phyloP scores from a whole-genome alignment of 2,888 invertebrate species.

The Folsomia candida region DNA sequence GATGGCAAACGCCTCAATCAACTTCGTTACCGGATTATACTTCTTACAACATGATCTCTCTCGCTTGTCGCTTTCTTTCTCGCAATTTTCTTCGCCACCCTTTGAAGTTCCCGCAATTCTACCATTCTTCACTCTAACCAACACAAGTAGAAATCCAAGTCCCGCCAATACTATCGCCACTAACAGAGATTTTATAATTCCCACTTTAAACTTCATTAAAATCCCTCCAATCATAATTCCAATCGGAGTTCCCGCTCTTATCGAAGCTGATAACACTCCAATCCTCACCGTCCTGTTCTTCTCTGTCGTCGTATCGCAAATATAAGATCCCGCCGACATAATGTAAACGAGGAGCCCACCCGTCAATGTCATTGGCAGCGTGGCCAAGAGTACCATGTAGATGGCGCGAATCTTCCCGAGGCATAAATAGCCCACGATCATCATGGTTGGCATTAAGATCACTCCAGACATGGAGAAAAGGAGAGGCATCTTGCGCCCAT shows the following conservation, averaged over 20 bases:
- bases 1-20: too few relatives aligned
- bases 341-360: slow-evolving; percentile 31
- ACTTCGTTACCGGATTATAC: too few relatives aligned
- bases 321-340: slow-evolving; percentile 48
- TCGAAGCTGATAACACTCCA: slow-evolving; percentile 56
- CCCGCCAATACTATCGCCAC: too few relatives aligned
- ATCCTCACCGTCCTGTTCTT: slow-evolving; percentile 64
- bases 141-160: neutral
- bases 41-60: too few relatives aligned
- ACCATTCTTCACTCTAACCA: slow-evolving; percentile 25
- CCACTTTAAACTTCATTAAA: too few relatives aligned
- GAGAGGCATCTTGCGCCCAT: slow-evolving; percentile 48
- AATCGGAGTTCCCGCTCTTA: slow-evolving; percentile 26
- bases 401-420: too few relatives aligned
- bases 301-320: slow-evolving; percentile 54
- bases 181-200: neutral
- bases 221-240: slow-evolving; percentile 48
- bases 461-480: slow-evolving; percentile 23
- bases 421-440: slow-evolving; percentile 9
- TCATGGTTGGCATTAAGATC: neutral
- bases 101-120: too few relatives aligned
- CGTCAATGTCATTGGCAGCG: slow-evolving; percentile 16
- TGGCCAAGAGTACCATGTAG: too few relatives aligned
- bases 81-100: too few relatives aligned
- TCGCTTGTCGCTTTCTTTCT: too few relatives aligned